Percentiles rank a stretch among this genome's conserved stretches.
These are phyloP conservation scores for Sphaerophoria rueppellii DNA, from an alignment of 2,888 invertebrate species.

Conservation along the genomic window DNA sequence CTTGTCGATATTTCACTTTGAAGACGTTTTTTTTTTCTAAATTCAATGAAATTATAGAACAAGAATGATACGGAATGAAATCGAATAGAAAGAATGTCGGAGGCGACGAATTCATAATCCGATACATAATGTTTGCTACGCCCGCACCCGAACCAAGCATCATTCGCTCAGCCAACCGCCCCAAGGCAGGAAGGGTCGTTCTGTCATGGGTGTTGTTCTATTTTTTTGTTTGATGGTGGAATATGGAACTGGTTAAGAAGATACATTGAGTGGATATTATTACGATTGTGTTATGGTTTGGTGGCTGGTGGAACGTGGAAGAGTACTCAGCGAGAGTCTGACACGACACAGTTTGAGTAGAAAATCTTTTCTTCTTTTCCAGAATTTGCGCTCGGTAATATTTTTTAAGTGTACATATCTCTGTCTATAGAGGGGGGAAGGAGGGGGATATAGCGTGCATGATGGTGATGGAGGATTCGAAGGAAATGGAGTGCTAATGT, in stretches of 20 bases:
- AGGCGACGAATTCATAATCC: slow-evolving; percentile 64
- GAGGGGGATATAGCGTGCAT: slow-evolving; percentile 41
- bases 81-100: slow-evolving; percentile 57
- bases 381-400: slow-evolving; percentile 54
- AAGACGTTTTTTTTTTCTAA: slow-evolving; percentile 29
- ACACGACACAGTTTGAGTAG: slow-evolving; percentile 38
- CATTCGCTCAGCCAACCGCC: background rate
- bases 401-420: slow-evolving; percentile 32
- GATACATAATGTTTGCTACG: slow-evolving; percentile 46
- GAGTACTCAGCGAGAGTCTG: slow-evolving; percentile 25
- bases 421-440: too few relatives aligned
- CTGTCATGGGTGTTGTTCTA: background rate
- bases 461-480: slow-evolving; percentile 1
- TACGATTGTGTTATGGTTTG: slow-evolving; percentile 10
- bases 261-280: slow-evolving; percentile 39
- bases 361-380: slow-evolving; percentile 26
- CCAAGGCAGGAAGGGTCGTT: background rate
- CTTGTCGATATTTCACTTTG: slow-evolving; percentile 42
- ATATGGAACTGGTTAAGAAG: background rate
- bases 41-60: slow-evolving; percentile 52
- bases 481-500: slow-evolving; percentile 68
- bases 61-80: slow-evolving; percentile 55
- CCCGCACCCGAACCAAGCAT: background rate
- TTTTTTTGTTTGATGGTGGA: slow-evolving; percentile 1
- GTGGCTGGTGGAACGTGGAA: background rate